Conservation (phyloP, 2,888 invertebrate genomes). For the Thyatira batis region DNA sequence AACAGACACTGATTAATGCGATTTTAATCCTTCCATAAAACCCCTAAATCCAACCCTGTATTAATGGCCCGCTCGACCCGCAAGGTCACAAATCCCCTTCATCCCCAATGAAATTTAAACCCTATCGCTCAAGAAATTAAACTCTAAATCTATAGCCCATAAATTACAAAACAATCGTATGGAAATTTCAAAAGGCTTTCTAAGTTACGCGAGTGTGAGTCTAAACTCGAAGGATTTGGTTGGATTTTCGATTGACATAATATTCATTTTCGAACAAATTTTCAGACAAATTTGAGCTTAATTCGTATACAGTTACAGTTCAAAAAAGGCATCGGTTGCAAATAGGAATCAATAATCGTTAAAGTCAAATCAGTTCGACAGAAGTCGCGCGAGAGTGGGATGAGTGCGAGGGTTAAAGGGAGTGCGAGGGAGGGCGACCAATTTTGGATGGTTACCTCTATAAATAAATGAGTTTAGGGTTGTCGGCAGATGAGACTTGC, state of each 20-base stretch:
- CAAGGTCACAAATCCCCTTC: conserved; percentile 65
- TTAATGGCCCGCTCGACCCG: conserved; percentile 78
- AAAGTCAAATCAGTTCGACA: conserved; percentile 70
- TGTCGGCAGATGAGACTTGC: conserved; percentile 63
- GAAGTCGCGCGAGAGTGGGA: conserved; percentile 63
- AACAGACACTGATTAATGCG: conserved; percentile 87
- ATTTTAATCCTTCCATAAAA: conserved; percentile 85
- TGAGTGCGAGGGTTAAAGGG: conserved; percentile 33
- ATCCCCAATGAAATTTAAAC: conserved; percentile 49
- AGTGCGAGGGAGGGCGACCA: conserved; percentile 42
- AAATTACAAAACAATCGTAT: conserved; percentile 26
- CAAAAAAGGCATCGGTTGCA: conserved; percentile 36
- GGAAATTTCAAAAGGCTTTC: conserved; percentile 52
- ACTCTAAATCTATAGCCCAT: conserved; percentile 34
- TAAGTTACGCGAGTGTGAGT: conserved; percentile 68
- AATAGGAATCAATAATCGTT: conserved; percentile 75
- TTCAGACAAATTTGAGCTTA: conserved; percentile 33
- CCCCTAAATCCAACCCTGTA: conserved; percentile 82
- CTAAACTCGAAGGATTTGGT: conserved; percentile 69
- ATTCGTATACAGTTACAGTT: conserved; percentile 31
- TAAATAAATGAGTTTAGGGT: conserved; percentile 54
- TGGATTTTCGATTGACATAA: conserved; percentile 56
- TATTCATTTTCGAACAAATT: conserved; percentile 28
- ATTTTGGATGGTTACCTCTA: conserved; percentile 46
- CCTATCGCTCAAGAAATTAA: conserved; percentile 35